Conservation (phyloP, 2,888 invertebrate species). For the Dorcus parallelipipedus region DNA sequence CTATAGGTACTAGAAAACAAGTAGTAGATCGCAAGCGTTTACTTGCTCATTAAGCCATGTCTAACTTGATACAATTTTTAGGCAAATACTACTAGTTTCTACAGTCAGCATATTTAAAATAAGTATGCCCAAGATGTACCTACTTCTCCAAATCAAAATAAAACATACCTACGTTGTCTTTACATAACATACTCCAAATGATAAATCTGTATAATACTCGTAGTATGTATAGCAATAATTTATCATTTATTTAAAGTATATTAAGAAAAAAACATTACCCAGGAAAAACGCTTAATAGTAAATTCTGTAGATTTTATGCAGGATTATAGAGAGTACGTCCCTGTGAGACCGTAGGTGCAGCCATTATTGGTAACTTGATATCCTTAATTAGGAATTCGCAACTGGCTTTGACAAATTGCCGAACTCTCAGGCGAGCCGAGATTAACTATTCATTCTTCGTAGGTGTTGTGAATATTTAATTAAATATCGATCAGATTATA, state of each 20-base stretch:
- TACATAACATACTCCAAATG: too few species aligned
- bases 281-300: not conserved
- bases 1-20: too few species aligned
- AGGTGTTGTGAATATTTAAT: slow-evolving; percentile 17
- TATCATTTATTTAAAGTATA: not conserved
- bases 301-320: not conserved
- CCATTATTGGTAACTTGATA: slow-evolving; percentile 29
- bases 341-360: slow-evolving; percentile 9
- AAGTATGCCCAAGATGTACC: too few species aligned
- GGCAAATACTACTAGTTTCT: too few species aligned
- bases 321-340: not conserved
- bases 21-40: too few species aligned
- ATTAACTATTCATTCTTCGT: slow-evolving; percentile 16
- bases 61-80: too few species aligned
- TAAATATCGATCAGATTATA: slow-evolving; percentile 18
- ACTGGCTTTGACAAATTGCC: slow-evolving; percentile 30
- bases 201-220: not conserved
- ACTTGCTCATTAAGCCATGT: too few species aligned
- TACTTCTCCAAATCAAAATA: too few species aligned
- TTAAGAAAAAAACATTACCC: not conserved
- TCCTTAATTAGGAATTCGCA: slow-evolving; percentile 29
- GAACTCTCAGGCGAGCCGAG: slow-evolving; percentile 17
- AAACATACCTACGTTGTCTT: too few species aligned
- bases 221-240: not conserved
- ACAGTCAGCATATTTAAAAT: too few species aligned